Evolutionary conservation across 2,888 invertebrate genomes (phyloP).

Genomic region (Cataglyphis albicans): DNA sequence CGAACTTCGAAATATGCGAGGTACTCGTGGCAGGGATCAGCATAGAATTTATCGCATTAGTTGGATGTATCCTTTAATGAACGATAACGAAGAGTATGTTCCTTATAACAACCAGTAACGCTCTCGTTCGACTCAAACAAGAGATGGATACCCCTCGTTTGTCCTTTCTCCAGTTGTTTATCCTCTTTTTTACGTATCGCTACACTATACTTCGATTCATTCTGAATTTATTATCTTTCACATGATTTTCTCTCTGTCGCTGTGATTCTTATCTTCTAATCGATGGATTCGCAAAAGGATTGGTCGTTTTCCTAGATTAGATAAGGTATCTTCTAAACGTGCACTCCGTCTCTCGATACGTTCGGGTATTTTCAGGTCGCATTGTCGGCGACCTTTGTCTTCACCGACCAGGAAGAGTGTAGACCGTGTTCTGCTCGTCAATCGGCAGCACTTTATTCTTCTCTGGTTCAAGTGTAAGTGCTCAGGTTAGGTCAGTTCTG

Average conservation of each 20-base stretch:
- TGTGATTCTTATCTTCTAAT: conserved; percentile 21
- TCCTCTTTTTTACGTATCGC: conserved; percentile 53
- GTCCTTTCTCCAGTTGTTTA: conserved; percentile 9
- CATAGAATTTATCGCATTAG: conserved; percentile 57
- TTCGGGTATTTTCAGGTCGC: conserved; percentile 57
- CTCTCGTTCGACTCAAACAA: conserved; percentile 57
- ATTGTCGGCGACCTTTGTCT: conserved; percentile 43
- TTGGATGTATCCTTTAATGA: conserved; percentile 60
- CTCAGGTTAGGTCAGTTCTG: conserved; percentile 65
- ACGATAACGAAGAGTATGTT: conserved; percentile 63
- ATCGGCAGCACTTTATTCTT: conserved; percentile 25
- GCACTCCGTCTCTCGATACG: conserved; percentile 51
- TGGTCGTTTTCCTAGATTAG: conserved; percentile 45
- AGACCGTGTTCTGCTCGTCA: conserved; percentile 55
- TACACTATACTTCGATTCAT: conserved; percentile 24
- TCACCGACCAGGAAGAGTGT: conserved; percentile 57
- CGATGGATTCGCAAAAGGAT: conserved; percentile 14
- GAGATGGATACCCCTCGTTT: conserved; percentile 61
- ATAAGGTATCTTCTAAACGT: conserved; percentile 21
- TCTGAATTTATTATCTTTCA: conserved; percentile 29
- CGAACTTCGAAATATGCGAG: conserved; percentile 55
- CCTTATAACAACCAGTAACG: conserved; percentile 53
- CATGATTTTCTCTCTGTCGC: conserved; percentile 13
- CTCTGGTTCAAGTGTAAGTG: conserved; percentile 55
- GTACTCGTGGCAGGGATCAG: conserved; percentile 66